These are phyloP conservation scores for Eriosoma lanigerum DNA, from an alignment of 1,140 invertebrate species.

Conservation along the genomic window DNA sequence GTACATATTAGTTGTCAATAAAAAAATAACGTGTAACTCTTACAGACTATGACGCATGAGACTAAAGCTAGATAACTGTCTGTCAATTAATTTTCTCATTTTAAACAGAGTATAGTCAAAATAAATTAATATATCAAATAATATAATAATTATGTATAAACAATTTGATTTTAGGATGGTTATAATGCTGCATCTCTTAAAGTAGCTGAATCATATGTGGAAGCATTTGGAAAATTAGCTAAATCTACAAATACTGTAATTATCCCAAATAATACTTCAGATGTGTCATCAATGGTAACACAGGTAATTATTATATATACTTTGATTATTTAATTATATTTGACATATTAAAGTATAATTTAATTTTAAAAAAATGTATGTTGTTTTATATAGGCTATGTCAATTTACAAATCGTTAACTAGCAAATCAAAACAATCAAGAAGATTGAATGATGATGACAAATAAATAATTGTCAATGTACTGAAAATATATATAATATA, in stretches of 20 bases:
- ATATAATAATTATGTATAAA: too few relatives aligned
- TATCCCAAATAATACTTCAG: conserved; percentile 84
- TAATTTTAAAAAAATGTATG: background rate
- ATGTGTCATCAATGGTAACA: conserved; percentile 80
- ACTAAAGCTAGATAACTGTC: too few relatives aligned
- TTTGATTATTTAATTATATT: background rate
- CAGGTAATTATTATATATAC: conserved; percentile 65
- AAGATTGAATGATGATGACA: conserved; percentile 19
- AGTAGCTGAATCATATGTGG: conserved; percentile 93
- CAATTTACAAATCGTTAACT: conserved; percentile 51
- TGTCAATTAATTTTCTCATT: too few relatives aligned
- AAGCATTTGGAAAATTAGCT: conserved; percentile 89
- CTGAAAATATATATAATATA: background rate
- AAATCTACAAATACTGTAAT: conserved; percentile 93
- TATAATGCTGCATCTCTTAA: conserved; percentile 87
- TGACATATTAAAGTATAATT: too few relatives aligned
- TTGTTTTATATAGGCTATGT: conserved; percentile 51
- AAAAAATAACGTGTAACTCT: too few relatives aligned
- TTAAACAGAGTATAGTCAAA: too few relatives aligned
- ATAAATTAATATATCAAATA: too few relatives aligned
- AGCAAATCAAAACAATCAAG: background rate
- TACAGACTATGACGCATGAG: too few relatives aligned
- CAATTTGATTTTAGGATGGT: conserved; percentile 66
- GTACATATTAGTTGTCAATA: too few relatives aligned
- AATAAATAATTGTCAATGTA: conserved; percentile 23